phyloP scores from a whole-genome alignment of 2,113 vertebrate genomes.

The Gracilinanus agilis region DNA sequence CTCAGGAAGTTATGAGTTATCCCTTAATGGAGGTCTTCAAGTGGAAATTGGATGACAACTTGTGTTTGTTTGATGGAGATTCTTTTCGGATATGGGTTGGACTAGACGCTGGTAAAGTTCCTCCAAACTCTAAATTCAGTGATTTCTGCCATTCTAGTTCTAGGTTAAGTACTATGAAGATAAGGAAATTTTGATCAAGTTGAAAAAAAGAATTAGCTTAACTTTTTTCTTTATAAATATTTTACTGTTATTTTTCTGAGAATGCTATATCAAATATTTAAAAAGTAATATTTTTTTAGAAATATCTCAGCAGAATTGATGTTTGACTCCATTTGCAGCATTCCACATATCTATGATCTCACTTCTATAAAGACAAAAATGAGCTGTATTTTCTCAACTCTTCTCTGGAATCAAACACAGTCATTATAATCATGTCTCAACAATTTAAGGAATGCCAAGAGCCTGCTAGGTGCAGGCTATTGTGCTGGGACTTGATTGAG shows the following conservation, averaged over 20 bases:
- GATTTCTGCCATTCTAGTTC: neutral
- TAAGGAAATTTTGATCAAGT: neutral
- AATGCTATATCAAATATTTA: neutral
- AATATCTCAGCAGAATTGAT: neutral
- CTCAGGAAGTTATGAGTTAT: neutral
- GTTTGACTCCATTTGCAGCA: neutral
- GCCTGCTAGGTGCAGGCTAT: neutral
- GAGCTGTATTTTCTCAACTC: neutral
- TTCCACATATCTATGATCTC: neutral
- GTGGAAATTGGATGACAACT: neutral
- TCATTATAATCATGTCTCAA: neutral
- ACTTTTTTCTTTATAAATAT: neutral
- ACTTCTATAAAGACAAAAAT: neutral
- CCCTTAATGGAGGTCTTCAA: neutral
- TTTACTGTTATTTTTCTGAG: neutral
- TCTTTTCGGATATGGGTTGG: neutral
- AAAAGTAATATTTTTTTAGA: neutral
- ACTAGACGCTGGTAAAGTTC: neutral
- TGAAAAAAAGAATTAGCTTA: neutral
- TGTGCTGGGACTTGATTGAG: neutral
- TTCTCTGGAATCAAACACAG: neutral
- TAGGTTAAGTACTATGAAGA: neutral
- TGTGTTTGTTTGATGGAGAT: neutral
- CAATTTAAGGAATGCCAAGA: neutral
- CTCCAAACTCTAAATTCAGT: neutral